A percentile compares a stretch with the other conserved stretches of the same genome.
Conservation (phyloP, 2,888 invertebrate species). For the Ariolimax columbianus region DNA sequence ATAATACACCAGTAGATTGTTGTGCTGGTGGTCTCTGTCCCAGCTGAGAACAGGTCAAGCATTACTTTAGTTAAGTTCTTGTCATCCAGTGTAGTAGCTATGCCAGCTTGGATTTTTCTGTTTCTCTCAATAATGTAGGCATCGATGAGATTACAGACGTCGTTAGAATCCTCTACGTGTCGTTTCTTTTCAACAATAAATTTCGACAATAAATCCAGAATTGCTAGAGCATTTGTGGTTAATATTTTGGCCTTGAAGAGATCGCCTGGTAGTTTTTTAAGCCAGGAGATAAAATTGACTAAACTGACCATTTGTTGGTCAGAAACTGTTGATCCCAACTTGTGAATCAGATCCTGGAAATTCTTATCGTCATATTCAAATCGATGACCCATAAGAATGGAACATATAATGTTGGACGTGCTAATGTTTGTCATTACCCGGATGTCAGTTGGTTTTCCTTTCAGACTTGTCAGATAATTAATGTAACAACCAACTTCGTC, state of each 20-base stretch:
- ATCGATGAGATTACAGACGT: background rate
- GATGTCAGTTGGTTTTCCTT: slow-evolving; percentile 24
- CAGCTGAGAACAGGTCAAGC: background rate
- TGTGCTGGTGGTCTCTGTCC: slow-evolving; percentile 86
- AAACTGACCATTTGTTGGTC: slow-evolving; percentile 1
- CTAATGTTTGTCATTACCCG: background rate
- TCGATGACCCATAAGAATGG: slow-evolving; percentile 2
- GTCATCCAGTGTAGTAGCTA: background rate
- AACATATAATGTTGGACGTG: slow-evolving; percentile 1
- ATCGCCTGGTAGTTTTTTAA: slow-evolving; percentile 24
- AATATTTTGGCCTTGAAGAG: background rate
- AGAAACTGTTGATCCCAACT: background rate
- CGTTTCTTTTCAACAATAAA: background rate
- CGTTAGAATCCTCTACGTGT: background rate
- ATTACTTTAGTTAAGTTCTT: background rate
- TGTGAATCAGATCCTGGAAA: background rate
- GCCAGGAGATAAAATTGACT: background rate
- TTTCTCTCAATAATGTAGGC: background rate
- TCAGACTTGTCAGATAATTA: background rate
- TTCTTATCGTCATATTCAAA: slow-evolving; percentile 14
- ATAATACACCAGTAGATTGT: slow-evolving; percentile 91
- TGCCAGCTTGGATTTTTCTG: background rate
- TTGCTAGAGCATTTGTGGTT: background rate
- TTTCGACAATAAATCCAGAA: background rate
- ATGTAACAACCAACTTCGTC: background rate